Evolutionary conservation across 1,140 invertebrate species (phyloP).

Genomic region (Drosophila pruinosa): DNA sequence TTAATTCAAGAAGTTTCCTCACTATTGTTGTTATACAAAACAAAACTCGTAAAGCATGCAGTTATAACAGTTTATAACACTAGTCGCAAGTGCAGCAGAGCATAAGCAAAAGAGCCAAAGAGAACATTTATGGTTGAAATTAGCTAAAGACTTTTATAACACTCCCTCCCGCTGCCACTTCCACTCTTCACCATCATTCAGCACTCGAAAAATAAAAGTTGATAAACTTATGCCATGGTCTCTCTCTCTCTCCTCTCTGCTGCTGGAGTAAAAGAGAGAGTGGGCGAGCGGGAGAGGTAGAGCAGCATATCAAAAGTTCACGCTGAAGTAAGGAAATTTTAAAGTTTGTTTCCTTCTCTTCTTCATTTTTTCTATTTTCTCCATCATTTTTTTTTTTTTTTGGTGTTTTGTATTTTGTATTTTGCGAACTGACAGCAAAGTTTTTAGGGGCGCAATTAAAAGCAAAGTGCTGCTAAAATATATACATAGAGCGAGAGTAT

Average conservation of each 20-base stretch:
- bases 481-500: not conserved
- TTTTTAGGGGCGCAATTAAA: slow-evolving; percentile 34
- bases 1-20: too few relatives aligned
- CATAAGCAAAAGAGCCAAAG: not conserved
- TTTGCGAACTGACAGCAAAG: not conserved
- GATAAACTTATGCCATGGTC: not conserved
- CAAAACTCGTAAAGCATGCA: too few relatives aligned
- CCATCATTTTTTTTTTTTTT: not conserved
- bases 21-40: too few relatives aligned
- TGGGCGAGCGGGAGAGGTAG: not conserved
- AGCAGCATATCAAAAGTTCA: not conserved
- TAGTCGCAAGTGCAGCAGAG: too few relatives aligned
- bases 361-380: not conserved
- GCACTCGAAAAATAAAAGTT: not conserved
- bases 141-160: not conserved
- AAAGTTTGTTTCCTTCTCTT: not conserved
- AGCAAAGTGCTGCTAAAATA: slow-evolving; percentile 18
- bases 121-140: not conserved
- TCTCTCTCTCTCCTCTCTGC: too few relatives aligned
- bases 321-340: slow-evolving; percentile 9
- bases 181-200: not conserved
- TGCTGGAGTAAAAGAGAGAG: not conserved
- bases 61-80: not conserved
- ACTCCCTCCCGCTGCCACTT: not conserved
- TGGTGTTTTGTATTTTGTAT: too few relatives aligned